Evolutionary conservation across 2,113 vertebrate genomes (phyloP), one percentile per base, ranked within the genome.

Genomic region (Macaca mulatta): DNA sequence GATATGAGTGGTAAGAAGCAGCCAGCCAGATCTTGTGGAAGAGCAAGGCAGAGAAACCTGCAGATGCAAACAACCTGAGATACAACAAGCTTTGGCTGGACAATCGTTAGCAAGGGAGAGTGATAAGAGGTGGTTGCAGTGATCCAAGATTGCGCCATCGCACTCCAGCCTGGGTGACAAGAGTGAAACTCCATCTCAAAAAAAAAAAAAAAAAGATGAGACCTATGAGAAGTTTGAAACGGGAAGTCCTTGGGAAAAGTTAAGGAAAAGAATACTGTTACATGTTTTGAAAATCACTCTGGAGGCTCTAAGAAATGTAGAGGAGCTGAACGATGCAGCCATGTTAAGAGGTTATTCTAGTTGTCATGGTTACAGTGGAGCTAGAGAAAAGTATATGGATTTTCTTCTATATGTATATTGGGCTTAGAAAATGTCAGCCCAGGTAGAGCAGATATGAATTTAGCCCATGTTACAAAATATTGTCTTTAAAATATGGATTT

Each of bases 401-500:
- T 96, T 94, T 94, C 7, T 86, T 48, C 92, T 64, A 81, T 12
- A 80, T 95, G 61, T 45, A 84, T 84, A 88, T 84, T 90, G 30
- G 32, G 11, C 48, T 48, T 91, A 83, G 80, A 93, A 94, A 93
- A 52, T 13, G 43, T 77, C 27, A 97, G 45, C 14, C 14, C 64
- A 85, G 43, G 40, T 67, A 69, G 38, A 93, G 95, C 17, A 83
- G 10, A 20, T 87, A 55, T 70, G 27, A 96, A 61, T 91, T 81
- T 18, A 97, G 69, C 4, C 59, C 25, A 82, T 72, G n/a, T 89
- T 82, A 90, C 48, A 97, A 90, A 95, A 75, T 27, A 83, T 23
- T 72, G 22, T 78, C 43, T 82, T 90, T 69, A 92, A 94, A 79
- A 69, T 35, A 92, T 18, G 69, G 32, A 74, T 94, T 88, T 95